A percentile compares a stretch with the other conserved stretches of the same genome.
phyloP scores from a whole-genome alignment of 2,113 vertebrate genomes.

The Vicugna pacos region DNA sequence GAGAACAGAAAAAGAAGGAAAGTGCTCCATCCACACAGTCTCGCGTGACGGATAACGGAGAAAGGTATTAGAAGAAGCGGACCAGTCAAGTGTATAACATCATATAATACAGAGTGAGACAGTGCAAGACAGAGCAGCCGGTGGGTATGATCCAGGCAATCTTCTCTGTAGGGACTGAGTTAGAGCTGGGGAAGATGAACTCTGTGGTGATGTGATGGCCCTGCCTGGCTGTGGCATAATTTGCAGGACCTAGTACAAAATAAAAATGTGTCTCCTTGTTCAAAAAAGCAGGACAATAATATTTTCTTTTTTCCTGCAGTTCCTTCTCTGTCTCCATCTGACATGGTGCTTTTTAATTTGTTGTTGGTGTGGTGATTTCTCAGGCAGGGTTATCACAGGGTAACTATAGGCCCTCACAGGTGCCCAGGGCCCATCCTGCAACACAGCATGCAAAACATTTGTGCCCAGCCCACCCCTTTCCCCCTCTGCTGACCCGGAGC shows the following conservation, averaged over 20 bases:
- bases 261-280: neutral
- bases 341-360: neutral
- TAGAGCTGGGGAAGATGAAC: too few relatives aligned
- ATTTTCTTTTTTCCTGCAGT: neutral
- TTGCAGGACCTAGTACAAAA: neutral
- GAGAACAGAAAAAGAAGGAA: neutral
- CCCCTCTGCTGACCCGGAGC: too few relatives aligned
- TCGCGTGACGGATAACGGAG: neutral
- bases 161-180: neutral
- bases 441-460: accelerated
- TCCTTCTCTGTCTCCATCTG: neutral
- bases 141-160: too few relatives aligned
- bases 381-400: accelerated
- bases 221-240: neutral
- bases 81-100: too few relatives aligned
- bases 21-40: neutral
- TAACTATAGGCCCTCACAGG: neutral
- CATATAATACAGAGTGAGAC: accelerated
- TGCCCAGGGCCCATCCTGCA: accelerated
- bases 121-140: too few relatives aligned
- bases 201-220: neutral
- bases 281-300: neutral
- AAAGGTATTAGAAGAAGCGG: too few relatives aligned
- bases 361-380: neutral
- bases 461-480: accelerated